Percentiles rank a stretch among this genome's conserved stretches.
phyloP scores from a whole-genome alignment of 2,113 vertebrate species.

The Meleagris gallopavo region DNA sequence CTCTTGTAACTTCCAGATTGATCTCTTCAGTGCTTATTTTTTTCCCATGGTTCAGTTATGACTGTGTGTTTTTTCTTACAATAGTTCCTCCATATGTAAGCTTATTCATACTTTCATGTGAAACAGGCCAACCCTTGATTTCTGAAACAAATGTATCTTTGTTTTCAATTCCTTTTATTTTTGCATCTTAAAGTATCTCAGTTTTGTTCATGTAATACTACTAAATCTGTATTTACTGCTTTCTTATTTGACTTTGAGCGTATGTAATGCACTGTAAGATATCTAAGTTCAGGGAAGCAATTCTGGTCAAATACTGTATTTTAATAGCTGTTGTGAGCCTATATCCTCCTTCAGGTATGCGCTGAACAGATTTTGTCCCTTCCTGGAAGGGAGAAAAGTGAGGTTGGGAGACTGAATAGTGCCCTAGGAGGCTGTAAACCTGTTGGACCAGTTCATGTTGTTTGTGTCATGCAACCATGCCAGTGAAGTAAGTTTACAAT shows the following conservation, averaged over 20 bases:
- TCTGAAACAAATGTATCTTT: background rate
- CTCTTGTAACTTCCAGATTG: background rate
- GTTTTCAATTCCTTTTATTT: background rate
- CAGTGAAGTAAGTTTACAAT: background rate
- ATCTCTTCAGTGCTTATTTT: background rate
- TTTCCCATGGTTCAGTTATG: background rate
- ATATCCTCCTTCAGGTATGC: background rate
- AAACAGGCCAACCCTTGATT: background rate
- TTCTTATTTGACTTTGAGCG: background rate
- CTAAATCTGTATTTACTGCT: background rate
- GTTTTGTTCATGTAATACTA: background rate
- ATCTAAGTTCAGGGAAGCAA: background rate
- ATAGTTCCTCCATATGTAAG: background rate
- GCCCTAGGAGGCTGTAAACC: constrained; percentile 1
- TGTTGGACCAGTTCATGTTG: constrained; percentile 20
- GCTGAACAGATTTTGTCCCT: background rate
- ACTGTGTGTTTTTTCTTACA: background rate
- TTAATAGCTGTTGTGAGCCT: background rate
- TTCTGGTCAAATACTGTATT: background rate
- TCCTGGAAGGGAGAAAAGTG: background rate
- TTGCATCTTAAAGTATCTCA: background rate
- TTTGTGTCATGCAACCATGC: background rate
- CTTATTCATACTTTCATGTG: background rate
- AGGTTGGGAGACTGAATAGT: background rate
- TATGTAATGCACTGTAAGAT: background rate